Percentiles rank a stretch among this genome's conserved stretches.
These are phyloP conservation scores for Ctenicera cuprea DNA, from an alignment of 2,888 invertebrate genomes.

Conservation along the genomic window DNA sequence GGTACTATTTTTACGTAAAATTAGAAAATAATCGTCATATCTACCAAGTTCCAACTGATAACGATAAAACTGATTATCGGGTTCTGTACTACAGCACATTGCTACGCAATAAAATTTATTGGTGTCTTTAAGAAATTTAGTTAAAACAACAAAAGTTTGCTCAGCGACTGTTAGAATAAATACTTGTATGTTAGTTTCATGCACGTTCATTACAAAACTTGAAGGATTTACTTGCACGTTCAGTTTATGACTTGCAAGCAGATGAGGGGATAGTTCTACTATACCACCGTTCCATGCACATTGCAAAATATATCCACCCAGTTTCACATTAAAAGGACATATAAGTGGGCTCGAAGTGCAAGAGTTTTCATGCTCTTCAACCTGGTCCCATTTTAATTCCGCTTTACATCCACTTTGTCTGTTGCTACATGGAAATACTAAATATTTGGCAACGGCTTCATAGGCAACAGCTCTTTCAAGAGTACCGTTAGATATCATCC, in stretches of 20 bases:
- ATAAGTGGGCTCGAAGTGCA: slow-evolving; percentile 58
- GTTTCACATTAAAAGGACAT: slow-evolving; percentile 57
- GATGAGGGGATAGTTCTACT: slow-evolving; percentile 62
- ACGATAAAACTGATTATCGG: slow-evolving; percentile 41
- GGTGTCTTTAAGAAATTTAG: slow-evolving; percentile 56
- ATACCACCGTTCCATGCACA: slow-evolving; percentile 63
- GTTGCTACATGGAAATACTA: slow-evolving; percentile 62
- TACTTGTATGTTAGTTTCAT: slow-evolving; percentile 39
- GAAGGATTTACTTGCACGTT: slow-evolving; percentile 4
- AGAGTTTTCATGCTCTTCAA: slow-evolving; percentile 59
- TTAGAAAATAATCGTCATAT: slow-evolving; percentile 43
- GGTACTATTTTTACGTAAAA: slow-evolving; percentile 40
- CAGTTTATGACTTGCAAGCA: slow-evolving; percentile 41
- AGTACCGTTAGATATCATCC: slow-evolving; percentile 39
- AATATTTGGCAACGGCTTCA: slow-evolving; percentile 47
- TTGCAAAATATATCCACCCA: slow-evolving; percentile 36
- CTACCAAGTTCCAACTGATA: slow-evolving; percentile 51
- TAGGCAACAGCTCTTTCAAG: slow-evolving; percentile 43
- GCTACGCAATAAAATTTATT: slow-evolving; percentile 38
- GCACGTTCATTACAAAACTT: slow-evolving; percentile 24
- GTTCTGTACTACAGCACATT: slow-evolving; percentile 20
- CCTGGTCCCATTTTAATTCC: slow-evolving; percentile 55
- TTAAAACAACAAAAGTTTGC: slow-evolving; percentile 59
- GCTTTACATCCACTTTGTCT: slow-evolving; percentile 60
- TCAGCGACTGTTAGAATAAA: slow-evolving; percentile 61